Evolutionary conservation across 2,113 vertebrate species (phyloP).

Genomic region (Callocephalon fimbriatum): DNA sequence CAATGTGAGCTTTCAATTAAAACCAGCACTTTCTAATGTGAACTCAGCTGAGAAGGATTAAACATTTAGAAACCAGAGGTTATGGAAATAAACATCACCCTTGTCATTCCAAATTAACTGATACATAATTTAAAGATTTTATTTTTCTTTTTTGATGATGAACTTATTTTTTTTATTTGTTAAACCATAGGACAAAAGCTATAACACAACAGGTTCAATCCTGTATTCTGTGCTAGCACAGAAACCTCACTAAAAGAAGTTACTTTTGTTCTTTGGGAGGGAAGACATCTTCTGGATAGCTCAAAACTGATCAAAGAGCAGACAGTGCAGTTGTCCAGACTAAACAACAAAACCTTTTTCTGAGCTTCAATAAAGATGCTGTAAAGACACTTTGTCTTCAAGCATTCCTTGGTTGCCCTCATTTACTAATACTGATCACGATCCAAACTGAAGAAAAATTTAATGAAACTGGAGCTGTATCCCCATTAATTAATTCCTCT

Average conservation of each 20-base stretch:
- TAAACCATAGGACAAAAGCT: neutral
- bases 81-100: rapidly evolving
- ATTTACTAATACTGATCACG: neutral
- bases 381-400: neutral
- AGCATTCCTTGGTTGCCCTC: neutral
- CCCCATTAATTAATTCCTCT: neutral
- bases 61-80: neutral
- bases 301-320: neutral
- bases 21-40: neutral
- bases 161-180: neutral
- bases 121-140: neutral
- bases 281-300: neutral
- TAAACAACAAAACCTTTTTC: neutral
- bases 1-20: neutral
- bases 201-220: neutral
- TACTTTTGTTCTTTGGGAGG: neutral
- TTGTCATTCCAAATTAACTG: neutral
- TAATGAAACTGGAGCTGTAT: neutral
- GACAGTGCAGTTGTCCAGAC: neutral
- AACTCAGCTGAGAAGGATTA: neutral
- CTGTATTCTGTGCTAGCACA: neutral
- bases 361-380: neutral
- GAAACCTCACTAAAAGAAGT: neutral
- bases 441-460: neutral
- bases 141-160: neutral